phyloP scores from a whole-genome alignment of 2,888 invertebrate species.

The Colostygia pectinataria region DNA sequence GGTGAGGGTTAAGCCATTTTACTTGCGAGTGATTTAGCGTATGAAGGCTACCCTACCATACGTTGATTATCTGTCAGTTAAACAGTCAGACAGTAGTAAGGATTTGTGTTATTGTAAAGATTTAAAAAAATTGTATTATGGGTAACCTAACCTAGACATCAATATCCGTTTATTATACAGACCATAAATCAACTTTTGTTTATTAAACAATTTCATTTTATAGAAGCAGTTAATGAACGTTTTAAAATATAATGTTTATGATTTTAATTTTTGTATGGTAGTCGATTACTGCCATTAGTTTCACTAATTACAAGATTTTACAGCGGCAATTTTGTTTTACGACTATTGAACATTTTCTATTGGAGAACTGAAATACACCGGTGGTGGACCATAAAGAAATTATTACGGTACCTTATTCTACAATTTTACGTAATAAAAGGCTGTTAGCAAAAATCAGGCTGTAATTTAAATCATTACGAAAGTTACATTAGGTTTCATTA shows the following conservation, averaged over 20 bases:
- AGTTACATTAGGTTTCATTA: slow-evolving; percentile 12
- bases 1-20: no score
- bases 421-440: slow-evolving; percentile 64
- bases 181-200: slow-evolving; percentile 43
- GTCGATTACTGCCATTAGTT: slow-evolving; percentile 73
- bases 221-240: slow-evolving; percentile 49
- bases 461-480: slow-evolving; percentile 17
- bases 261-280: slow-evolving; percentile 65
- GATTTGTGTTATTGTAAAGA: no score
- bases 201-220: slow-evolving; percentile 54
- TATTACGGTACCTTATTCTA: slow-evolving; percentile 55
- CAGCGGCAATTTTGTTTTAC: slow-evolving; percentile 72
- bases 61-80: no score
- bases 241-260: slow-evolving; percentile 53
- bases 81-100: no score
- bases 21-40: no score
- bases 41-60: no score
- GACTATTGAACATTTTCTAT: slow-evolving; percentile 69
- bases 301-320: slow-evolving; percentile 78
- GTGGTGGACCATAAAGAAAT: slow-evolving; percentile 62
- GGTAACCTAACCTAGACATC: no score
- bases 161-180: slow-evolving; percentile 33
- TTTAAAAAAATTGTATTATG: no score
- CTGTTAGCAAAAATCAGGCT: slow-evolving; percentile 42
- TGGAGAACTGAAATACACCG: slow-evolving; percentile 53